phyloP scores from a whole-genome alignment of 2,113 vertebrate species.

The Bubalus kerabau region DNA sequence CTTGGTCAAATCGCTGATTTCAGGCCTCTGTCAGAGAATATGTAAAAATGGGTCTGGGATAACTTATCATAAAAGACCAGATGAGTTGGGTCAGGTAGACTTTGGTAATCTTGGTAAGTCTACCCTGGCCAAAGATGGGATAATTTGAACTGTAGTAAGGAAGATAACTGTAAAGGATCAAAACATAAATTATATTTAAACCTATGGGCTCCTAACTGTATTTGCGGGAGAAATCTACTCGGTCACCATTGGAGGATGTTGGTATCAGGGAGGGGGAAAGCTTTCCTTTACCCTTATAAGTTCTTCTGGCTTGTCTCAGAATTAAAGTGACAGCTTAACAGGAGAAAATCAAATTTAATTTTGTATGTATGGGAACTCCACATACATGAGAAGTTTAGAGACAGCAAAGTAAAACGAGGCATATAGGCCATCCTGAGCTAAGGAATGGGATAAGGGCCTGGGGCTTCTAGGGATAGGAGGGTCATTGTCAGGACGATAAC shows the following conservation, averaged over 20 bases:
- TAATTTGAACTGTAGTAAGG: background rate
- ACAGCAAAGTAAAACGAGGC: background rate
- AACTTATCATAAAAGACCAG: background rate
- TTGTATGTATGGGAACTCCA: background rate
- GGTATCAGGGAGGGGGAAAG: background rate
- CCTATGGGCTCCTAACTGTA: background rate
- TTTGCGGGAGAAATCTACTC: background rate
- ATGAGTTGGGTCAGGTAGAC: background rate
- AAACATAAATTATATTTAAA: background rate
- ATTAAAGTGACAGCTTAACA: background rate
- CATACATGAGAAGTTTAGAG: background rate
- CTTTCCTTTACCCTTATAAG: background rate
- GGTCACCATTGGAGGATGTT: background rate
- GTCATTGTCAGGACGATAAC: background rate
- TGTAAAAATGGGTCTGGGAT: background rate
- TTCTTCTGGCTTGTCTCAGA: background rate
- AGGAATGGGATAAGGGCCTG: background rate
- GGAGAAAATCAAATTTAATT: background rate
- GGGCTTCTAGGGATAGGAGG: background rate
- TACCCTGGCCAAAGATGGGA: background rate
- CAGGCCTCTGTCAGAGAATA: background rate
- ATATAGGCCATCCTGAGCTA: background rate
- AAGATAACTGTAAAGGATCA: background rate
- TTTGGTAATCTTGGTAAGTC: background rate
- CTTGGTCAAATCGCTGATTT: background rate